Percentiles rank a stretch among this genome's conserved stretches.
Evolutionary conservation across 2,113 vertebrate genomes (phyloP).

Genomic region (Oreochromis tanganicae): DNA sequence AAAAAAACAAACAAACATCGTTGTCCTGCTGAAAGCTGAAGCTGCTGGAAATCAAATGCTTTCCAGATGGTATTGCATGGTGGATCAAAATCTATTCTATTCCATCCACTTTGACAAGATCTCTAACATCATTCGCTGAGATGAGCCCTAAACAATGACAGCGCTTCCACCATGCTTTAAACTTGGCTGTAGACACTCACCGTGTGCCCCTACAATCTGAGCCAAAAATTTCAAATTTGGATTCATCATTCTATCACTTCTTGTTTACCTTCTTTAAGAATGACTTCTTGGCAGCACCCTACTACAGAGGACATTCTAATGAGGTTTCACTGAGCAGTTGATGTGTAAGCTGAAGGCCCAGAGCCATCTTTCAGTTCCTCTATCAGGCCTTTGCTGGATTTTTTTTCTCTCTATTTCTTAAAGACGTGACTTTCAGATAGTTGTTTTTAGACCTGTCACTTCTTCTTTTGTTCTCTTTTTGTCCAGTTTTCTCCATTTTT

Average conservation of each 20-base stretch:
- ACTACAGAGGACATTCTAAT: neutral
- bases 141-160: neutral
- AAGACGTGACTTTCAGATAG: neutral
- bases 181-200: neutral
- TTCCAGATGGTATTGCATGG: neutral
- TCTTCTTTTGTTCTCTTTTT: neutral
- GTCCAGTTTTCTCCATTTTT: neutral
- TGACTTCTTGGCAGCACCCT: neutral
- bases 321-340: neutral
- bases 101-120: neutral
- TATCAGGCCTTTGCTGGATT: neutral
- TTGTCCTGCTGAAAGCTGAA: neutral
- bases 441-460: neutral
- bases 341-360: neutral
- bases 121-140: neutral
- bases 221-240: neutral
- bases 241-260: neutral
- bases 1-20: fast-evolving
- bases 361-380: neutral
- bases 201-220: neutral
- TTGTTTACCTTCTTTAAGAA: neutral
- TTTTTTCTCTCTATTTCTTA: neutral
- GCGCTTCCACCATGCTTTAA: neutral
- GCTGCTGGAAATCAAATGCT: neutral
- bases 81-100: neutral